These are phyloP conservation scores for Drosophila elegans DNA, from an alignment of 1,140 invertebrate genomes.

Conservation along the genomic window DNA sequence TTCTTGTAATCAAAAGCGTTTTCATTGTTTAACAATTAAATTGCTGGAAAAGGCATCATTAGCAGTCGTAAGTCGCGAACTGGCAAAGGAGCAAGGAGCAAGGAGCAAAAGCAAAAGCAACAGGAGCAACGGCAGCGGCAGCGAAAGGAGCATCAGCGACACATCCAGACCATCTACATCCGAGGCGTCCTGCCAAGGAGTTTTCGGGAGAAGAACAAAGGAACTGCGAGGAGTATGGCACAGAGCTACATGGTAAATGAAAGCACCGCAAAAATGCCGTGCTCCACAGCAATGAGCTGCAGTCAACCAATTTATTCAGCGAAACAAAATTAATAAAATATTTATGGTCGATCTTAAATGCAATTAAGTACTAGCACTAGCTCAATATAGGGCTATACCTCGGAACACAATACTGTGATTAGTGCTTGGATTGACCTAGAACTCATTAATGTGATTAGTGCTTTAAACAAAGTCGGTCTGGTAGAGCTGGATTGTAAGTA, in stretches of 20 bases:
- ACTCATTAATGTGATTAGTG: no score
- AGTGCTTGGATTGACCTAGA: no score
- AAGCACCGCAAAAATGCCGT: conserved; percentile 64
- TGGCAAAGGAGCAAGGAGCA: conserved; percentile 24
- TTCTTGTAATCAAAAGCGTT: conserved; percentile 83
- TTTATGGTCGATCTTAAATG: no score
- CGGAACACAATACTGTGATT: no score
- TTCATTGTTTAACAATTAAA: conserved; percentile 83
- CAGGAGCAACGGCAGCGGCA: background rate
- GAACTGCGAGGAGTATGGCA: conserved; percentile 15
- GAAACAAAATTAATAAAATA: conserved; percentile 1
- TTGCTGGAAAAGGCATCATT: conserved; percentile 83
- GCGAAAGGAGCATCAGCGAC: conserved; percentile 32
- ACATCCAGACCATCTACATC: conserved; percentile 35
- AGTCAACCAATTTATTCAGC: conserved; percentile 48
- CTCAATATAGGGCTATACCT: no score
- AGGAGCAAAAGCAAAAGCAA: background rate
- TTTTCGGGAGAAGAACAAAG: conserved; percentile 53
- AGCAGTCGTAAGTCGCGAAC: conserved; percentile 58
- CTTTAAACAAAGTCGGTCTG: no score
- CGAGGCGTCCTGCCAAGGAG: conserved; percentile 3
- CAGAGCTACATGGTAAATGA: conserved; percentile 52
- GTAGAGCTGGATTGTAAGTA: no score
- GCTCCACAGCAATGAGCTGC: conserved; percentile 77
- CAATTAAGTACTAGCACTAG: no score